These are phyloP conservation scores for Puffinus mauretanicus DNA, from an alignment of 2,113 vertebrate species.

Conservation along the genomic window DNA sequence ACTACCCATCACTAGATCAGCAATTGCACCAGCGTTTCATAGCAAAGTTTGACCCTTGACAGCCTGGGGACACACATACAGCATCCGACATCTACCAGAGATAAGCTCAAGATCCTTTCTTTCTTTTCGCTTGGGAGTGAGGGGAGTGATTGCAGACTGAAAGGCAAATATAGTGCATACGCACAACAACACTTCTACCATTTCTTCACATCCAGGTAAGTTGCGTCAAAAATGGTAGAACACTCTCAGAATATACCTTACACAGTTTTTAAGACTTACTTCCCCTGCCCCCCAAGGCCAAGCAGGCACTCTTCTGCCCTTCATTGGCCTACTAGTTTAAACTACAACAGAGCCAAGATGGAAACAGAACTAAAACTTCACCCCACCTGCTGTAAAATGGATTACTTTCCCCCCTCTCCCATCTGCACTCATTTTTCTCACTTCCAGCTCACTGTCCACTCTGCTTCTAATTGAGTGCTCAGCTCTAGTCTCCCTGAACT, in stretches of 20 bases:
- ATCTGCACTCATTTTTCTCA: not conserved
- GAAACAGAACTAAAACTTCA: not conserved
- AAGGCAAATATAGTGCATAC: not conserved
- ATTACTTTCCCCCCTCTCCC: not conserved
- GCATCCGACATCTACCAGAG: not conserved
- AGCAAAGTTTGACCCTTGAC: not conserved
- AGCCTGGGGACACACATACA: not conserved
- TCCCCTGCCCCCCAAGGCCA: not conserved
- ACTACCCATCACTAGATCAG: not conserved
- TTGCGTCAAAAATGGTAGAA: not conserved
- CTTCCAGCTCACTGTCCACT: not conserved
- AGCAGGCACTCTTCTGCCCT: not conserved
- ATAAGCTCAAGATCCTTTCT: not conserved
- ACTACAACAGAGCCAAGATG: not conserved
- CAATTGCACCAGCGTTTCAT: not conserved
- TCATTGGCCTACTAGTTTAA: not conserved
- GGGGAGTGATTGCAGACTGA: not conserved
- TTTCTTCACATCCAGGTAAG: not conserved
- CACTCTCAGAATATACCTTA: not conserved
- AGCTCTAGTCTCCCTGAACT: not conserved
- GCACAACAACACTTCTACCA: not conserved
- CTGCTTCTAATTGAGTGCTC: not conserved
- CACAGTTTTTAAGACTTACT: not conserved
- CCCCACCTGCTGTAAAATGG: rapidly evolving
- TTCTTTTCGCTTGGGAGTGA: not conserved